Evolutionary conservation across 1,140 invertebrate genomes (phyloP), one percentile per base, ranked within the genome.

Genomic region (Aphelinus atriplicis): DNA sequence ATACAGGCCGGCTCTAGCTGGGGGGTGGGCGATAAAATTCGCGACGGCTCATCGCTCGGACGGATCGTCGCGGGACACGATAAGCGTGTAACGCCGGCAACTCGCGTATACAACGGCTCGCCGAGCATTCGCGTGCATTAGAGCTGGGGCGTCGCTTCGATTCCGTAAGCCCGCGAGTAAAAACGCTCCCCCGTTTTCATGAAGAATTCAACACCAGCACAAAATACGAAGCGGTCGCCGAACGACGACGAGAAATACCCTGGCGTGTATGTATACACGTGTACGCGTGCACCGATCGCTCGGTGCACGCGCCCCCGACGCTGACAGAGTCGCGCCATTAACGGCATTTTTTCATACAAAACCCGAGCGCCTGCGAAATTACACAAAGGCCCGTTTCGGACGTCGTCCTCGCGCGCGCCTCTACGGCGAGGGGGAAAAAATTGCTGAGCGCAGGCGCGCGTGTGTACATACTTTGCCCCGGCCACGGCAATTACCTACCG

Each of bases 311-410:
- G 51, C 68, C 26, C 57, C 56, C 65, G 78, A 78, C 75, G 57
- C 58, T 76, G 79, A 82, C 76, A 68, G 81, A 79, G 66, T 73
- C 71, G 66, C 58, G 62, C 78, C 76, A 79, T 82, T 80, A 81
- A 73, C 77, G 64, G 62, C 78, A 77, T 78, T 81, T 79, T 81
- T 78, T 78, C 26, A 77, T 62, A 66, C 65, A 63, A 46, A 60
- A 65, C 64, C 46, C 68, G 56, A 64, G 50, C 69, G 42, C 67
- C 58, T 65, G 67, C 69, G 58, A 82, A 79, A 78, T 82, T 78
- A 80, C 73, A 74, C 57, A 71, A 71, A 71, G 57, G 55, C 76
- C 58, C 53, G 51, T 53, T 61, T 26, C 26, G 26, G 26, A 26
- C 26, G 26, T 26, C 6, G 6, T 55, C 48, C 47, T 46, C 10